A percentile compares a stretch with the other conserved stretches of the same genome.
phyloP scores from a whole-genome alignment of 2,888 invertebrate genomes.

The Drosophila peninsularis region DNA sequence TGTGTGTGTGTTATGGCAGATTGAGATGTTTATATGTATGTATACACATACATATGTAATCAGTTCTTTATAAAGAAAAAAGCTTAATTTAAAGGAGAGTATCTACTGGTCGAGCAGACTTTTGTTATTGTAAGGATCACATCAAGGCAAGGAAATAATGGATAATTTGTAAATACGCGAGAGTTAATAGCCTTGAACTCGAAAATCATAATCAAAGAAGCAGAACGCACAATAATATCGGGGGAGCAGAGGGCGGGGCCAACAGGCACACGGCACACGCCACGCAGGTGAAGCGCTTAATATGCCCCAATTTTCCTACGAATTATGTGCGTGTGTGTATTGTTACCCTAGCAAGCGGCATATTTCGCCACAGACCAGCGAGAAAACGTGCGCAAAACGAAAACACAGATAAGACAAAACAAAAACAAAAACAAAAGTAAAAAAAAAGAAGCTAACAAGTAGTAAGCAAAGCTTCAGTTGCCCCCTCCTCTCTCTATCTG shows the following conservation, averaged over 20 bases:
- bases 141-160: neutral
- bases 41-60: neutral
- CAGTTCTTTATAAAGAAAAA: constrained; percentile 3
- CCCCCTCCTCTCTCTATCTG: neutral
- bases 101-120: no score
- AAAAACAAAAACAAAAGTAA: constrained; percentile 20
- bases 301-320: constrained; percentile 45
- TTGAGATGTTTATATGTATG: neutral
- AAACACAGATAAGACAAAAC: constrained; percentile 69
- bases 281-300: constrained; percentile 51
- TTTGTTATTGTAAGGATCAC: neutral
- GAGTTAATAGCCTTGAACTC: constrained; percentile 55
- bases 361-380: constrained; percentile 59
- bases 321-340: constrained; percentile 2
- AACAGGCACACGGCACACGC: constrained; percentile 1
- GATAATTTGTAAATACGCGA: constrained; percentile 15
- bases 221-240: constrained; percentile 6
- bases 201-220: constrained; percentile 35
- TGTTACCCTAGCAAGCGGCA: constrained; percentile 8
- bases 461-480: constrained; percentile 20
- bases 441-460: constrained; percentile 31
- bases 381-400: constrained; percentile 76
- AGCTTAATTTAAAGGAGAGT: neutral
- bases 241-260: neutral
- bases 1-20: neutral